A percentile compares a stretch with the other conserved stretches of the same genome.
phyloP scores from a whole-genome alignment of 2,113 vertebrate species.

The Chrysemys picta region DNA sequence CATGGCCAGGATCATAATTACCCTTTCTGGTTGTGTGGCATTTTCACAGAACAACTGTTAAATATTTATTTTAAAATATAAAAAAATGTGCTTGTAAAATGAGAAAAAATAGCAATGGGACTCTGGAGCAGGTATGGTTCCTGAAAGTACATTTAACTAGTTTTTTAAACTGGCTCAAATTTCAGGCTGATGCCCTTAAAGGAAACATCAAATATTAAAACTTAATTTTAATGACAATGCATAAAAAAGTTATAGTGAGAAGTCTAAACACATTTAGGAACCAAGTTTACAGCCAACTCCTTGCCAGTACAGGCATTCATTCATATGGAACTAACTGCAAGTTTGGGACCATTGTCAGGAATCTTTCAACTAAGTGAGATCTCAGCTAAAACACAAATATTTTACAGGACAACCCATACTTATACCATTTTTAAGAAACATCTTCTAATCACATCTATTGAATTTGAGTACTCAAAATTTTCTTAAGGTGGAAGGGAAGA shows the following conservation, averaged over 20 bases:
- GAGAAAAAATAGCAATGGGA: background rate
- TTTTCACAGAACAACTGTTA: background rate
- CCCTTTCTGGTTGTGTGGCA: background rate
- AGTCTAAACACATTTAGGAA: background rate
- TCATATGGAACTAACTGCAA: background rate
- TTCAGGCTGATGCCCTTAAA: background rate
- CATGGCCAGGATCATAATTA: background rate
- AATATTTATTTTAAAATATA: background rate
- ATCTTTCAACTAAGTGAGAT: background rate
- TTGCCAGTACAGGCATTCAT: background rate
- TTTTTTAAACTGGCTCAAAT: background rate
- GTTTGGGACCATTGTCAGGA: background rate
- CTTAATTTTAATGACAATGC: background rate
- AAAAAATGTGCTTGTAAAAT: background rate
- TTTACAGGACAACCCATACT: background rate
- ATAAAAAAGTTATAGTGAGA: background rate
- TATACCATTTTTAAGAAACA: background rate
- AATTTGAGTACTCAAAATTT: background rate
- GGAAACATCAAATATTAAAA: background rate
- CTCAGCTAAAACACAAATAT: background rate
- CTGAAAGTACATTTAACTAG: background rate
- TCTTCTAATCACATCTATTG: background rate
- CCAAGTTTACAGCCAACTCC: background rate
- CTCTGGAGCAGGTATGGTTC: background rate
- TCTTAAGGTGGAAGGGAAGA: background rate